Conservation (phyloP, 2,113 vertebrate genomes). For the Numida meleagris region DNA sequence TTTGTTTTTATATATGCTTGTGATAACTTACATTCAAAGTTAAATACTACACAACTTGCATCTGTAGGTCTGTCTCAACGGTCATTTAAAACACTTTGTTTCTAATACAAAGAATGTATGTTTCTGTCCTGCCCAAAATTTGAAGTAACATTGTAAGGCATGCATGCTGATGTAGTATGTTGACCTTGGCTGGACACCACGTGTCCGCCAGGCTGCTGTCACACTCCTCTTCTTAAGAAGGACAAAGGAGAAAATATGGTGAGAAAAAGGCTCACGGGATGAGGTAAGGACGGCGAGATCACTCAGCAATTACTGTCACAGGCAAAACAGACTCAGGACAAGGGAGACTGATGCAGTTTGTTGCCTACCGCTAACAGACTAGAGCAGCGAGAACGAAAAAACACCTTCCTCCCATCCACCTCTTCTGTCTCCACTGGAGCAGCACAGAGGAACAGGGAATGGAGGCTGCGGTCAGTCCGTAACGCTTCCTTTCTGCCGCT, state of each 20-base stretch:
- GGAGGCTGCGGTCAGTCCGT: neutral
- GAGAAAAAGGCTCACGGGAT: neutral
- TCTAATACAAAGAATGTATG: neutral
- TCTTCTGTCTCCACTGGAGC: neutral
- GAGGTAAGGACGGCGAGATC: neutral
- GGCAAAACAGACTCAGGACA: neutral
- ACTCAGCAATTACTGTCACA: neutral
- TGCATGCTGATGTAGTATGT: neutral
- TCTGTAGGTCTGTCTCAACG: neutral
- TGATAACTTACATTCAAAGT: neutral
- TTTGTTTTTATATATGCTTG: neutral
- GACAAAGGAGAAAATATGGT: neutral
- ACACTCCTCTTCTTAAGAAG: neutral
- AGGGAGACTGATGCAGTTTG: neutral
- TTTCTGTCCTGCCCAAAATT: neutral
- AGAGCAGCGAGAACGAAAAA: neutral
- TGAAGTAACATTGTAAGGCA: neutral
- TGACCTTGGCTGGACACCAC: neutral
- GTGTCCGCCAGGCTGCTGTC: neutral
- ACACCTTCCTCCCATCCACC: neutral
- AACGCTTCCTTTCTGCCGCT: neutral
- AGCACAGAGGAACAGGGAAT: neutral
- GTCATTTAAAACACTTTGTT: neutral
- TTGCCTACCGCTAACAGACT: neutral
- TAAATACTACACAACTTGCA: neutral